Conservation (phyloP, 2,113 vertebrate species). For the Odocoileus hemionus region DNA sequence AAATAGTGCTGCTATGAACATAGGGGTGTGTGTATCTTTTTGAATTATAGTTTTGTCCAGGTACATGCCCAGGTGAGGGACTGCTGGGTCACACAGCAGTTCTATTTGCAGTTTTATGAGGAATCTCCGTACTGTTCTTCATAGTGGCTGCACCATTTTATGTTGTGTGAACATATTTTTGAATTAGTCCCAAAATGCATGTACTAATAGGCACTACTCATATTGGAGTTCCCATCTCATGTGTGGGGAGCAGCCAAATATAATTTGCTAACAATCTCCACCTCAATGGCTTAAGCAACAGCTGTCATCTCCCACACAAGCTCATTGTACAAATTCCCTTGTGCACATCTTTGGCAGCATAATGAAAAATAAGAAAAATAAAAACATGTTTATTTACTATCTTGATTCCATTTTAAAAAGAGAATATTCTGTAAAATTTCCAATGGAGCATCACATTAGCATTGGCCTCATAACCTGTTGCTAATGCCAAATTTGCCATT, state of each 20-base stretch:
- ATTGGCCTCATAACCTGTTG: background rate
- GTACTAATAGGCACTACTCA: background rate
- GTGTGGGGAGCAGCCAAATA: background rate
- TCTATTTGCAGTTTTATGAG: background rate
- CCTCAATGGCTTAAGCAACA: background rate
- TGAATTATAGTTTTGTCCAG: background rate
- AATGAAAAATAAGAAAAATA: background rate
- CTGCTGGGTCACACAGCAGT: background rate
- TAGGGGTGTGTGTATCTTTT: background rate
- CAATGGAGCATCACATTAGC: background rate
- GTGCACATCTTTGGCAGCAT: background rate
- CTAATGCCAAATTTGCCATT: background rate
- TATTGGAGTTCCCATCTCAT: background rate
- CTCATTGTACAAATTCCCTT: background rate
- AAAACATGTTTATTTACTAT: background rate
- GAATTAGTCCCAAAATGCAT: background rate
- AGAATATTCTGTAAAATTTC: background rate
- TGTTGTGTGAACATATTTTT: background rate
- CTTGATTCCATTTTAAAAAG: background rate
- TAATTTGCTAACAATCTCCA: background rate
- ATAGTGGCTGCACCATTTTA: background rate
- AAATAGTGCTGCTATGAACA: background rate
- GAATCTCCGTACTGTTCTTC: background rate
- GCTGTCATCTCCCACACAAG: background rate
- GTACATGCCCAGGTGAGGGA: background rate